A percentile compares a stretch with the other conserved stretches of the same genome.
phyloP scores from a whole-genome alignment of 2,888 invertebrate species.

The Girardia tigrina region DNA sequence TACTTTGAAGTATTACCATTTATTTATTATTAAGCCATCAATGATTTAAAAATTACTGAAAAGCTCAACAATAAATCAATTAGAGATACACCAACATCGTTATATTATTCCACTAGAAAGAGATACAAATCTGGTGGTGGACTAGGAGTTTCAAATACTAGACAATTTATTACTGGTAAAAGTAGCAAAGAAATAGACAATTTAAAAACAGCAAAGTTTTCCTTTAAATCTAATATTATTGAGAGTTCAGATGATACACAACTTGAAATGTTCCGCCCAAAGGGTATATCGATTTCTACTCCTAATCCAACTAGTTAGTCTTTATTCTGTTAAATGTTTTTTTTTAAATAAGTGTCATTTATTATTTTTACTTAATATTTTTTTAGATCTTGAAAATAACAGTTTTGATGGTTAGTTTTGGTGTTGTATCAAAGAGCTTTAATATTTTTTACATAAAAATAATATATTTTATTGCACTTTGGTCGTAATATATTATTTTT shows the following conservation, averaged over 20 bases:
- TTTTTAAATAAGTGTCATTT: neutral
- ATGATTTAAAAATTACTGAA: neutral
- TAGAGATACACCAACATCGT: neutral
- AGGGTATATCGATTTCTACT: neutral
- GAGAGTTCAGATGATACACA: neutral
- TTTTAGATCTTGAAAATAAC: neutral
- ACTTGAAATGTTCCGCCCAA: neutral
- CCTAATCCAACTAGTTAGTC: neutral
- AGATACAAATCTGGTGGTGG: neutral
- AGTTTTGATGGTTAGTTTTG: neutral
- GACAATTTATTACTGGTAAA: neutral
- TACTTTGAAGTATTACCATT: no score
- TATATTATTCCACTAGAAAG: neutral
- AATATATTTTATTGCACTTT: no score
- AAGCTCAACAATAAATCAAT: neutral
- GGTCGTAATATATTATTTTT: no score
- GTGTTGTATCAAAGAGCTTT: no score
- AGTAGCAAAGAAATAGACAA: neutral
- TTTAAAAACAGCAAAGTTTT: neutral
- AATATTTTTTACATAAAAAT: no score
- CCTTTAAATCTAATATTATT: neutral
- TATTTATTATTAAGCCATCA: no score
- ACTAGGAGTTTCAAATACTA: neutral
- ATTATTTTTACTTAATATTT: no score
- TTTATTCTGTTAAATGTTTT: neutral